These are phyloP conservation scores for Penaeus japonicus DNA, from an alignment of 1,140 invertebrate species.

Conservation along the genomic window DNA sequence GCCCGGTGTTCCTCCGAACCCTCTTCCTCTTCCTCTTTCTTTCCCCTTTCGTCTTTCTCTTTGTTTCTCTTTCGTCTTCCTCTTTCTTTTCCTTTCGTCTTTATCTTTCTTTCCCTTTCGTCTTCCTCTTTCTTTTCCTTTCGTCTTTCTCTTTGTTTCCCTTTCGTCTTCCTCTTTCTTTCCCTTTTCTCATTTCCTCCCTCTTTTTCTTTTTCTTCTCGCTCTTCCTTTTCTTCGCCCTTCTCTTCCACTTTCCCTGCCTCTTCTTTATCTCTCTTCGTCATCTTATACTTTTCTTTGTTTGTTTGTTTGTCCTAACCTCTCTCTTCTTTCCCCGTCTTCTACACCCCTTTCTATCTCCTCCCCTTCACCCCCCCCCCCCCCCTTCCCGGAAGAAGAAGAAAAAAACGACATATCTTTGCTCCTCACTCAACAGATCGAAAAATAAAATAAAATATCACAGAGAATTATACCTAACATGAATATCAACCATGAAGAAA, in stretches of 20 bases:
- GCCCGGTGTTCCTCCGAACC: background rate
- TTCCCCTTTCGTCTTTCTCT: background rate
- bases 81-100: background rate
- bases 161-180: too few relatives aligned
- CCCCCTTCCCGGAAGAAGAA: too few relatives aligned
- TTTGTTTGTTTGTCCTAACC: background rate
- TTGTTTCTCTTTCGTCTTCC: too few relatives aligned
- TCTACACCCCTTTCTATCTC: background rate
- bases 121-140: background rate
- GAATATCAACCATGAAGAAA: too few relatives aligned
- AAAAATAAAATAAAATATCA: too few relatives aligned
- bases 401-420: too few relatives aligned
- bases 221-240: background rate
- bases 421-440: too few relatives aligned
- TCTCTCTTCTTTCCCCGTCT: background rate
- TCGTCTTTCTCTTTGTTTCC: background rate
- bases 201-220: background rate
- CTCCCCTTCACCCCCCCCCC: too few relatives aligned
- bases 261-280: background rate
- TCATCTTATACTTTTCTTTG: background rate
- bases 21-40: conserved; percentile 10
- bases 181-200: background rate
- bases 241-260: background rate
- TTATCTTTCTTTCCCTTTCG: background rate
- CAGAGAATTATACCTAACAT: too few relatives aligned